Percentiles rank a stretch among this genome's conserved stretches.
Conservation (phyloP, 2,113 vertebrate species). For the Phycodurus eques region DNA sequence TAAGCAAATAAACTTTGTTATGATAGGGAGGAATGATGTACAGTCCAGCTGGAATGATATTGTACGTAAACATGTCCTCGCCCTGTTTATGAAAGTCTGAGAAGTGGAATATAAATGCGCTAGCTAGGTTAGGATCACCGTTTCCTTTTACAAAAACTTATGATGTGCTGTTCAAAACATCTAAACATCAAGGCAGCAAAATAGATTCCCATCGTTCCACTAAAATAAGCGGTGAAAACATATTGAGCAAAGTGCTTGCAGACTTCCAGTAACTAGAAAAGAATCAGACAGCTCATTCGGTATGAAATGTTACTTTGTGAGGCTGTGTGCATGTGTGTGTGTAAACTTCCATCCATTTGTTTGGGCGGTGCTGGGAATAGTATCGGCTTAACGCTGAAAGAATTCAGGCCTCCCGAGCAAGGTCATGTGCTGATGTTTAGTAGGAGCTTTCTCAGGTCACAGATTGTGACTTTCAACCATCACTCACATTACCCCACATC, state of each 20-base stretch:
- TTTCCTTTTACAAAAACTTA: constrained; percentile 22
- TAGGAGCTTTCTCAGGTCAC: constrained; percentile 68
- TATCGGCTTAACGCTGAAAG: constrained; percentile 66
- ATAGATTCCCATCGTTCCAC: constrained; percentile 19
- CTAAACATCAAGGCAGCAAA: constrained; percentile 20
- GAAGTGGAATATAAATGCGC: constrained; percentile 42
- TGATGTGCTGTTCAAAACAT: constrained; percentile 18
- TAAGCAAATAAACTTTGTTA: constrained; percentile 33
- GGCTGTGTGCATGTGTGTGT: constrained; percentile 25
- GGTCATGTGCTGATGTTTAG: constrained; percentile 76
- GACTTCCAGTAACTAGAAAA: constrained; percentile 34
- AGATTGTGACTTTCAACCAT: constrained; percentile 64
- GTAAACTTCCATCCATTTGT: constrained; percentile 40
- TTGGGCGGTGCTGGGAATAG: constrained; percentile 63
- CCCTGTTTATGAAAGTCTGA: constrained; percentile 37
- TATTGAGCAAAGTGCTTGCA: constrained; percentile 25
- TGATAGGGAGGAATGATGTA: constrained; percentile 37
- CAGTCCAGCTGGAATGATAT: constrained; percentile 15
- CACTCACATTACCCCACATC: constrained; percentile 64
- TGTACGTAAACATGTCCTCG: constrained; percentile 51
- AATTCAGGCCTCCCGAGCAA: constrained; percentile 68
- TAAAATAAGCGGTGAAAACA: constrained; percentile 25
- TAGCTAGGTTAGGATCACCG: constrained; percentile 14
- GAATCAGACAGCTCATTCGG: constrained; percentile 12
- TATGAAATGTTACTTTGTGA: constrained; percentile 28